Conservation (phyloP, 2,113 vertebrate genomes). For the Odontophorus gujanensis region DNA sequence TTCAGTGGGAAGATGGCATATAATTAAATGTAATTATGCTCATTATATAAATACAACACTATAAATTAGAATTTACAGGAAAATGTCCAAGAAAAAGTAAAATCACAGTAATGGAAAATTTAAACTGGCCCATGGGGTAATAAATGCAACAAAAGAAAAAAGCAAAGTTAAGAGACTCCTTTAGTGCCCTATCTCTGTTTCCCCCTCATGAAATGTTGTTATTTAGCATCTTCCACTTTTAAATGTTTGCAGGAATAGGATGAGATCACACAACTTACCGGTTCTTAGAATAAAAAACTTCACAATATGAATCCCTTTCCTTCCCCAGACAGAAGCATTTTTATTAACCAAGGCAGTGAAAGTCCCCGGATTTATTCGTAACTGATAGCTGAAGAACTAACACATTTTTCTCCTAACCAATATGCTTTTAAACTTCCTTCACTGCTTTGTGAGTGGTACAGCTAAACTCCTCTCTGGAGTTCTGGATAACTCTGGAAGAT, state of each 20-base stretch:
- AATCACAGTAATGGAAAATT: not conserved
- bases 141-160: not conserved
- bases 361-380: not conserved
- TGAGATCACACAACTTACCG: not conserved
- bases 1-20: slow-evolving; percentile 39
- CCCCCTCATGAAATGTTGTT: not conserved
- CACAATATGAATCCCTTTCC: not conserved
- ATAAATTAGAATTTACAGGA: slow-evolving; percentile 37
- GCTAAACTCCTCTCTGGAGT: not conserved
- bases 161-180: not conserved
- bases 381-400: not conserved
- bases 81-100: not conserved
- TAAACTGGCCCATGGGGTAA: not conserved
- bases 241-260: not conserved
- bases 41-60: slow-evolving; percentile 37
- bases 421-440: not conserved
- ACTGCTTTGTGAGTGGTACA: not conserved
- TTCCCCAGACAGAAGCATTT: not conserved
- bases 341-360: not conserved
- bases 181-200: not conserved
- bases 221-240: not conserved
- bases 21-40: slow-evolving; percentile 48
- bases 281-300: not conserved
- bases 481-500: not conserved
- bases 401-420: not conserved